Evolutionary conservation across 2,797 vertebrate species (phyloP).

Genomic region (Urosaurus nigricauda): DNA sequence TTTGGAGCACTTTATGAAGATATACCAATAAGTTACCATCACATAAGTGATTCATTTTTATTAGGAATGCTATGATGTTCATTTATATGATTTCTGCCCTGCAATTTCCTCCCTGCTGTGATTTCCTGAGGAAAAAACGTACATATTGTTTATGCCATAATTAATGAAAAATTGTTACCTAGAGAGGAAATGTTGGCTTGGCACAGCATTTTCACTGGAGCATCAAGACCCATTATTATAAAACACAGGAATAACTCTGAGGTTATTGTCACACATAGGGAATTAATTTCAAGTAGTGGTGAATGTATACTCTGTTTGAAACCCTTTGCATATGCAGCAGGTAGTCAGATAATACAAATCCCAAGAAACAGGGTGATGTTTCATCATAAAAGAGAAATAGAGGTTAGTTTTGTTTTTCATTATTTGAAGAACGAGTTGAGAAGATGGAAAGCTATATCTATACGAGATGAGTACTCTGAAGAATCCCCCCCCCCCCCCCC

Average conservation of each 20-base stretch:
- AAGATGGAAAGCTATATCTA: background rate
- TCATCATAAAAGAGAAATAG: background rate
- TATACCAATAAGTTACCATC: slow-evolving; percentile 57
- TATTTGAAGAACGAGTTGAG: background rate
- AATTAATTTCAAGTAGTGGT: slow-evolving; percentile 59
- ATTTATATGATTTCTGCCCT: slow-evolving; percentile 64
- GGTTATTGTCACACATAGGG: slow-evolving; percentile 56
- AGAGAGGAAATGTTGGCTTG: slow-evolving; percentile 65
- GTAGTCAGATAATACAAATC: background rate
- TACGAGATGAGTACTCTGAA: background rate
- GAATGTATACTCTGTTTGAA: slow-evolving; percentile 16
- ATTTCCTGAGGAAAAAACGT: slow-evolving; percentile 67
- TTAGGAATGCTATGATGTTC: slow-evolving; percentile 66
- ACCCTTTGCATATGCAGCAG: background rate
- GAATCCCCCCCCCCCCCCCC: too few species aligned
- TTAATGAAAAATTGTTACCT: slow-evolving; percentile 74
- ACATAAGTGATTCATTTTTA: slow-evolving; percentile 74
- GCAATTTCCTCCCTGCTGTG: slow-evolving; percentile 69
- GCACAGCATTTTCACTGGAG: slow-evolving; percentile 57
- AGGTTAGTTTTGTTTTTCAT: background rate
- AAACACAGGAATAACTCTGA: slow-evolving; percentile 37
- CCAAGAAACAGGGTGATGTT: background rate
- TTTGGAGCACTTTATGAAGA: slow-evolving; percentile 57
- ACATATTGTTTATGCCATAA: slow-evolving; percentile 72
- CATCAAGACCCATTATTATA: slow-evolving; percentile 65